Evolutionary conservation across 2,113 vertebrate genomes (phyloP), one percentile per base, ranked within the genome.

Genomic region (Megaleporinus macrocephalus): DNA sequence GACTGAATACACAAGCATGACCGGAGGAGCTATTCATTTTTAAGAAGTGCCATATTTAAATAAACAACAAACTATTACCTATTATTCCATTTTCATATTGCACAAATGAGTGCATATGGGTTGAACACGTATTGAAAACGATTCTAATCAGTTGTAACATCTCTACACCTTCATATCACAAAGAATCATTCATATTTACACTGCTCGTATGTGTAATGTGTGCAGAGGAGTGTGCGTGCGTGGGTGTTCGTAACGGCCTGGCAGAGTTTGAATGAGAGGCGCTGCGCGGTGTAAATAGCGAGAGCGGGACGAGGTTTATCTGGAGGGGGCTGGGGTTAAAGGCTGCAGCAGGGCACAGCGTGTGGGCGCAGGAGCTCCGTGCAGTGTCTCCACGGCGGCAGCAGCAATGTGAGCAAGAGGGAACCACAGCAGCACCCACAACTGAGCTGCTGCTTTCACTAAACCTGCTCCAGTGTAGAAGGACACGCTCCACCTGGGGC

Each of bases 321-420:
- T 29, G 71, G 22, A 78, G 36, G 82, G n/a, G 55, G 55, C 16
- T 69, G 83, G 90, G 93, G 93, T 87, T 89, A 89, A 85, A 88
- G 92, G 92, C 93, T 80, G 83, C 79, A 87, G 79, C 85, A 76
- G 89, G 93, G 91, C 91, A 83, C 29, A 51, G 88, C 88, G 86
- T 81, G 87, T 87, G 88, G 89, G 91, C 2, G 87, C 87, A 86
- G 80, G 66, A 85, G 79, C 65, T 83, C 84, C 86, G 81, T 83
- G 61, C n/a, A 66, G 71, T 1, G 0, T 16, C 33, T 30, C 0
- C 4, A 11, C 55, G 83, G 86, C 63, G 22, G 33, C 26, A 27
- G 51, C 66, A 24, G n/a, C 12, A 29, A 15, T 11, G 36, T 36
- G 63, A 11, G 44, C 30, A 13, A 73, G 63, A 78, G 79, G 79